phyloP scores from a whole-genome alignment of 2,113 vertebrate genomes.

The Ondatra zibethicus region DNA sequence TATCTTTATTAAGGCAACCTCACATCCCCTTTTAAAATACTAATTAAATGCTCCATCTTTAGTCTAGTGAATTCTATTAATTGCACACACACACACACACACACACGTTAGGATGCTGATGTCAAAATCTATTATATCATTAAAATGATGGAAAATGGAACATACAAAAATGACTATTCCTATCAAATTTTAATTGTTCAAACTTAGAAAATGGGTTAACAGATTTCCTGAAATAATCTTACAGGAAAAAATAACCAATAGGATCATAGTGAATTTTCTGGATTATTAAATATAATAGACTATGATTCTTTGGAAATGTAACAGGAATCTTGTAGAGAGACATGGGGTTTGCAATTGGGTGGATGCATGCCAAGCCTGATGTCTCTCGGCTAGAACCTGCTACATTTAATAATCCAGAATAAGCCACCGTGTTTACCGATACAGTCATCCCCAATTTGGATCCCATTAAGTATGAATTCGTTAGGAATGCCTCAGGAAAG shows the following conservation, averaged over 20 bases:
- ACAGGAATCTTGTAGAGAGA: slow-evolving; percentile 5
- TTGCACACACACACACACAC: not conserved
- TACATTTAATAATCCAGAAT: not conserved
- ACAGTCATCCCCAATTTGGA: not conserved
- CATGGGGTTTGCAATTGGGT: not conserved
- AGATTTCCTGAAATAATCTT: slow-evolving; percentile 47
- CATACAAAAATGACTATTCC: not conserved
- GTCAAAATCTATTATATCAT: slow-evolving; percentile 26
- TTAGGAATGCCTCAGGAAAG: not conserved
- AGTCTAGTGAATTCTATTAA: not conserved
- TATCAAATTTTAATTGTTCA: slow-evolving; percentile 6
- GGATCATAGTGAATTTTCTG: not conserved
- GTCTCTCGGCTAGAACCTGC: no score
- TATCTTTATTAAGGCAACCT: not conserved
- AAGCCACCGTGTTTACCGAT: not conserved
- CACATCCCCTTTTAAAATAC: not conserved
- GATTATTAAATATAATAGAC: slow-evolving; percentile 20
- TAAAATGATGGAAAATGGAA: not conserved
- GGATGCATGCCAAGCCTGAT: not conserved
- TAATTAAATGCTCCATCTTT: slow-evolving; percentile 5
- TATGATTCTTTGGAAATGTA: not conserved
- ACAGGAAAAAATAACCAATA: slow-evolving; percentile 46
- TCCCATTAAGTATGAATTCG: not conserved
- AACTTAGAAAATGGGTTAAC: not conserved
- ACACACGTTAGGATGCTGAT: not conserved